Evolutionary conservation across 1,140 invertebrate species (phyloP).

Genomic region (Cydia strobilella): DNA sequence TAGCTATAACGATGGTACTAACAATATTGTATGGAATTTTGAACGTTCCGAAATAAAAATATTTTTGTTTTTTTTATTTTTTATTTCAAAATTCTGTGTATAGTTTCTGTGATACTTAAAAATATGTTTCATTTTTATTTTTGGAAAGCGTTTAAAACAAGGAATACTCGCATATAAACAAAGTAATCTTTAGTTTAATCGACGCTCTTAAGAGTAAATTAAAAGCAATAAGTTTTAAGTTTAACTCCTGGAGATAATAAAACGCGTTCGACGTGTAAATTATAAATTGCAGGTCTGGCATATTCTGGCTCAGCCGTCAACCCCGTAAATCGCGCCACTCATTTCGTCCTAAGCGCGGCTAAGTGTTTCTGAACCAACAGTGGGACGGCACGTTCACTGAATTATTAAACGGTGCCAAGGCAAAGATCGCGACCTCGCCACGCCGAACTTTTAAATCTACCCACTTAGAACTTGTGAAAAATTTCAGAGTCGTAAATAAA

Average conservation of each 20-base stretch:
- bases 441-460: conserved; percentile 28
- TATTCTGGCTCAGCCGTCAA: conserved; percentile 15
- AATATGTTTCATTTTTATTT: no score
- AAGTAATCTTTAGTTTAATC: not conserved
- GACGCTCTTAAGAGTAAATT: not conserved
- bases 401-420: conserved; percentile 30
- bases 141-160: no score
- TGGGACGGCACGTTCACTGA: conserved; percentile 21
- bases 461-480: conserved; percentile 34
- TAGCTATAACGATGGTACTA: no score
- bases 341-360: conserved; percentile 17
- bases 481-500: conserved; percentile 32
- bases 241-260: not conserved
- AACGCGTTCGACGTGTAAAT: conserved; percentile 9
- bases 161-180: not conserved
- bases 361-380: conserved; percentile 24
- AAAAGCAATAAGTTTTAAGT: not conserved
- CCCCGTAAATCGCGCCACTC: conserved; percentile 24
- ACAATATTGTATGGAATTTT: no score
- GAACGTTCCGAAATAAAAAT: no score
- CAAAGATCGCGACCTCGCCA: conserved; percentile 29
- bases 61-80: no score
- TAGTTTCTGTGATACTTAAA: no score
- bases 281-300: conserved; percentile 24
- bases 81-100: no score